Base-by-base conservation (phyloP, 2,113 vertebrate species). In the Callipepla californica region DNA sequence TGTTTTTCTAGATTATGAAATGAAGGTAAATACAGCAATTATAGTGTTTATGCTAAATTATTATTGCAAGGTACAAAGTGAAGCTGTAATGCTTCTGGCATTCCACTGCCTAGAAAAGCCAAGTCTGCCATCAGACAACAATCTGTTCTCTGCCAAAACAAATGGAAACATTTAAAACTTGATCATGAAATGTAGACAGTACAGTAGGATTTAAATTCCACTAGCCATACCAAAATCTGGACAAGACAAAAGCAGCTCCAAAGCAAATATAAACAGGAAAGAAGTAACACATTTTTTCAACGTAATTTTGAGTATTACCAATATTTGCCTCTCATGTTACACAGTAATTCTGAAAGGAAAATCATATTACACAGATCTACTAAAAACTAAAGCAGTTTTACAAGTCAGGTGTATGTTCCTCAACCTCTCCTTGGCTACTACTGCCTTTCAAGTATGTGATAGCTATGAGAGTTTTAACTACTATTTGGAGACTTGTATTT, bases 11-110 rank as follows among this genome's bases (percentile, higher is more conserved):
- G 36, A 20, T 88, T 92, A 80, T 17, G 83, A 94, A 95, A 90
- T 88, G 25, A 90, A 93, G 47, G 88, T 92, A 93, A 94, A 92
- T 61, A 90, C 47, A 84, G 34, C 73, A 78, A 94, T 94, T 92
- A 91, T 2, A 84, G 44, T 75, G 15, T 51, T 95, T 95, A 90
- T 32, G 38, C n/a, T 90, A 70, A 94, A 91, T 91, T 93, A 92
- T 57, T 91, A 90, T 80, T 80, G 65, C 76, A 77, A 94, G 63
- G 68, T 70, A 93, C n/a, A 82, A 91, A 82, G 75, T 30, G 28
- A 92, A 34, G 44, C 69, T 80, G 44, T 58, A 59, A 89, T 55
- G 75, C 13, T 91, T 74, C 73, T 86, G 68, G 55, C 57, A 78
- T 72, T 67, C 34, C n/a, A 57, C 32, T 72, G 34, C 69, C 88